A percentile compares a stretch with the other conserved stretches of the same genome.
Conservation (phyloP, 2,113 vertebrate species). For the Mastomys natalensis region DNA sequence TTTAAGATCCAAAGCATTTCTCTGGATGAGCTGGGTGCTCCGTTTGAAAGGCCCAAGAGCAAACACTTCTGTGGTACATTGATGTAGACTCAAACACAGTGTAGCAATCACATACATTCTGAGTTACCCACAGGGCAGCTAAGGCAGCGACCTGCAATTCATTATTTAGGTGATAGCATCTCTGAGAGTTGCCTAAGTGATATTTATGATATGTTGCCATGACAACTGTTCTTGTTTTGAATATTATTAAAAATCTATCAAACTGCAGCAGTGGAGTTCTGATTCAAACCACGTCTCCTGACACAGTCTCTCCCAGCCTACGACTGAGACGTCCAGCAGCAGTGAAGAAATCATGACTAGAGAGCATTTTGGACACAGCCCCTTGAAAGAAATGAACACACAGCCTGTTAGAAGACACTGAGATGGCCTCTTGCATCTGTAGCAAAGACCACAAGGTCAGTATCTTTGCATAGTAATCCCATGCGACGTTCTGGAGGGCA, state of each 20-base stretch:
- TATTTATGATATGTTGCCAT: slow-evolving; percentile 50
- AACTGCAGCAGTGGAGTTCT: neutral
- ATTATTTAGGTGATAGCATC: slow-evolving; percentile 61
- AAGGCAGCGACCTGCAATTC: slow-evolving; percentile 8
- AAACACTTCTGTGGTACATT: neutral
- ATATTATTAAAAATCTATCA: slow-evolving; percentile 36
- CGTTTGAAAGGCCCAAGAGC: neutral
- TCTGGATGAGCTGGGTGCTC: neutral
- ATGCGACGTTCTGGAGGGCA: neutral
- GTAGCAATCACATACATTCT: neutral
- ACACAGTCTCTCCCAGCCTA: neutral
- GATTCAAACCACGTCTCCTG: neutral
- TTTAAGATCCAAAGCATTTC: neutral
- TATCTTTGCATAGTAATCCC: neutral
- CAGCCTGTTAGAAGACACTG: rapidly evolving
- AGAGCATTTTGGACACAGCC: rapidly evolving
- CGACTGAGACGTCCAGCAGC: neutral
- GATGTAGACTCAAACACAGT: neutral
- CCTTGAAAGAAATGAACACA: neutral
- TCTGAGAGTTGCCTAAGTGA: slow-evolving; percentile 50
- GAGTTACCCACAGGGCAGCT: neutral
- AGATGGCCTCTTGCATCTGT: neutral
- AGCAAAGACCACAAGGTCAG: neutral
- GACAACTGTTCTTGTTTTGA: slow-evolving; percentile 58
- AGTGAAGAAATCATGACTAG: neutral